Evolutionary conservation across 92 coral and sea anemone genomes (phyloP), one percentile per base, ranked within the genome.

Genomic region (Zoanthus sansibaricus): DNA sequence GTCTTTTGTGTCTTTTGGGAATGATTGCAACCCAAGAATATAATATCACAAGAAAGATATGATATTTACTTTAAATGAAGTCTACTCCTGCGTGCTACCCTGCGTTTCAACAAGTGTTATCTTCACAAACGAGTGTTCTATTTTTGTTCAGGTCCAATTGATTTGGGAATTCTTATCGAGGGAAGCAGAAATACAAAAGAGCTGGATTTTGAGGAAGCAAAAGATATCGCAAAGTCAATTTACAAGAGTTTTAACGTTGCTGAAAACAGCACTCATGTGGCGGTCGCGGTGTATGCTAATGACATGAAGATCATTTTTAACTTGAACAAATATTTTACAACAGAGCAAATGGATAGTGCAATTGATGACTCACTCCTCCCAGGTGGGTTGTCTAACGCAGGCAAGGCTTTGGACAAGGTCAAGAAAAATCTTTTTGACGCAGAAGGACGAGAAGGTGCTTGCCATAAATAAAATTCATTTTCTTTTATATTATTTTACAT

Each of bases 161-260:
- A 95, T 78, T 90, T 95, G 11, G 98, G 91, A 31, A 84, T 95
- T 75, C 97, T 95, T n/a, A 84, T 94, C 30, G 98, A 95, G 31
- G 95, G 98, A 44, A 91, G 94, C 13, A 88, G 89, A 76, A 95
- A 90, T 80, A 93, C 95, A 0, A 91, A 88, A 17, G 93, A 92
- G 0, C 89, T 84, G 44, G 93, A 94, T 74, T 95, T 95, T 82
- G 91, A 92, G 30, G 90, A 91, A 47, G 88, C 93, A 82, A 89
- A 94, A 80, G 93, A 95, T 62, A 87, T 94, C 48, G 91, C 90
- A 7, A 94, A 92, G 74, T 75, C 91, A 6, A 88, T 92, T 61
- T 94, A 89, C 85, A 87, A 90, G 75, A 87, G 85, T 54, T 95
- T 95, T 47, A 71, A 88, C 7, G 87, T 95, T 15, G 83, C 95